A percentile compares a stretch with the other conserved stretches of the same genome.
Evolutionary conservation across 2,113 vertebrate genomes (phyloP).

Genomic region (Diglossa brunneiventris): DNA sequence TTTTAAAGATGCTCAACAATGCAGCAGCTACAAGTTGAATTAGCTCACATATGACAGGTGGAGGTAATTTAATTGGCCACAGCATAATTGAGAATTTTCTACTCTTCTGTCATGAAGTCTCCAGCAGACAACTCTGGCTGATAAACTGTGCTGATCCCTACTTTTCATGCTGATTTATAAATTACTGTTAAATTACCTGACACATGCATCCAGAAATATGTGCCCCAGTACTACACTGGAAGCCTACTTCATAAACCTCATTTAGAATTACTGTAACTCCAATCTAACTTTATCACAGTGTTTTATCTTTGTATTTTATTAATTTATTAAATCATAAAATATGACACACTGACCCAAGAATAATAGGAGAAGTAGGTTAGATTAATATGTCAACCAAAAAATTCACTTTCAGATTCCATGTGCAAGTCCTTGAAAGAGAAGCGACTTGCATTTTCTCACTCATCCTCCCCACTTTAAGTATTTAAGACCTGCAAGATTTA

Average conservation of each 20-base stretch:
- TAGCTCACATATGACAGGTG: background rate
- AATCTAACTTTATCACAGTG: background rate
- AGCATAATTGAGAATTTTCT: background rate
- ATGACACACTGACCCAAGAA: background rate
- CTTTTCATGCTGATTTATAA: background rate
- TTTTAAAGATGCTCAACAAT: background rate
- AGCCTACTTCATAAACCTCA: background rate
- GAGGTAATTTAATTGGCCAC: background rate
- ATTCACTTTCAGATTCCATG: background rate
- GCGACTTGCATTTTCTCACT: background rate
- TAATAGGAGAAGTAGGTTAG: background rate
- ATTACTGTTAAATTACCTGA: conserved; percentile 9
- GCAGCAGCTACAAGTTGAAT: background rate
- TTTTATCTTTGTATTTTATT: background rate
- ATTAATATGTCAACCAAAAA: background rate
- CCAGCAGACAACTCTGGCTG: background rate
- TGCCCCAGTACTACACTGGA: background rate
- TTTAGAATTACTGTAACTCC: background rate
- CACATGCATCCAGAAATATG: background rate
- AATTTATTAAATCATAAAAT: background rate
- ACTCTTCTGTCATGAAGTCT: background rate
- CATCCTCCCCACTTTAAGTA: background rate
- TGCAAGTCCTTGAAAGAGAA: background rate
- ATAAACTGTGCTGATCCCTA: background rate
- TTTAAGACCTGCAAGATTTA: background rate